These are phyloP conservation scores for Aeoliscus strigatus DNA, from an alignment of 2,797 vertebrate species.

Conservation along the genomic window DNA sequence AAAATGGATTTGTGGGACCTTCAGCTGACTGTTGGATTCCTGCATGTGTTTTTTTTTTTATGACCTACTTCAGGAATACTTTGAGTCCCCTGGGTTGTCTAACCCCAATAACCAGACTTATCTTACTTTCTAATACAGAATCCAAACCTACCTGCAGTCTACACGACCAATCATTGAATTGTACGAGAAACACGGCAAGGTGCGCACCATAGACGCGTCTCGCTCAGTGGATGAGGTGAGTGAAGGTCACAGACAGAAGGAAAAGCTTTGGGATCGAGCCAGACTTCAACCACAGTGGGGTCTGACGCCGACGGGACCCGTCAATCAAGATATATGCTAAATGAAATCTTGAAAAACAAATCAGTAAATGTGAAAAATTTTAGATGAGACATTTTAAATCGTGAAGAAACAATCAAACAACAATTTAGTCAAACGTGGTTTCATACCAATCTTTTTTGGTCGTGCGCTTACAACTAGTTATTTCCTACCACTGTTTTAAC, in stretches of 20 bases:
- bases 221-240: slow-evolving; percentile 86
- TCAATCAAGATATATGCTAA: too few species aligned
- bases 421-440: too few species aligned
- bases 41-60: slow-evolving; percentile 46
- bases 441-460: too few species aligned
- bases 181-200: slow-evolving; percentile 88
- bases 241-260: not conserved
- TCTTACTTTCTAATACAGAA: slow-evolving; percentile 71
- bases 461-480: too few species aligned
- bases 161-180: slow-evolving; percentile 91
- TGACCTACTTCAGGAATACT: slow-evolving; percentile 51
- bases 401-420: too few species aligned
- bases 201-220: slow-evolving; percentile 89
- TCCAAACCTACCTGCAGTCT: slow-evolving; percentile 92
- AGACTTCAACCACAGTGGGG: not conserved
- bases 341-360: too few species aligned
- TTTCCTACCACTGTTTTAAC: too few species aligned
- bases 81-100: slow-evolving; percentile 34
- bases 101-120: slow-evolving; percentile 44
- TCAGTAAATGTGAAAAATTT: too few species aligned
- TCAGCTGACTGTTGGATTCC: slow-evolving; percentile 37
- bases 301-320: too few species aligned
- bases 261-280: too few species aligned
- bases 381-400: too few species aligned
- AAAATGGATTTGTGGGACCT: slow-evolving; percentile 39